Evolutionary conservation across 92 coral and sea anemone genomes (phyloP).

Genomic region (Palythoa grandiflora): DNA sequence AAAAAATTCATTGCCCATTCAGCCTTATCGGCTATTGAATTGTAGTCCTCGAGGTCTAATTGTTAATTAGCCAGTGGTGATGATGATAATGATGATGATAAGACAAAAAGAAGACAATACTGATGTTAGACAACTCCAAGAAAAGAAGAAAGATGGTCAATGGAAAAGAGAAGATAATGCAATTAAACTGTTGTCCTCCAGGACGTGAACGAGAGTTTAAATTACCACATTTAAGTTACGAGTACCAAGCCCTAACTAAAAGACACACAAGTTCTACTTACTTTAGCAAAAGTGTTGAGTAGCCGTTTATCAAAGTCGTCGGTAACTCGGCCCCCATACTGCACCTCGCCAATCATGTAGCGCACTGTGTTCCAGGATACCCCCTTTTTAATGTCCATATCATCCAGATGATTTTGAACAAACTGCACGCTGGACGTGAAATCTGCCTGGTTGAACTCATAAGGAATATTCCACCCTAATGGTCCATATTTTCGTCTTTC

Average conservation of each 20-base stretch:
- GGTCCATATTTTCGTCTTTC: conserved; percentile 99
- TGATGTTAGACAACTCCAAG: no score
- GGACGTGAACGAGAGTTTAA: not conserved
- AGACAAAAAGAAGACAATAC: no score
- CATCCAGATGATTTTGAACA: conserved; percentile 96
- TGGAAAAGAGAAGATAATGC: no score
- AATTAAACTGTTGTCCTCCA: not conserved
- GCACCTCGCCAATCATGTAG: conserved; percentile 97
- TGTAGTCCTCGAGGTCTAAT: no score
- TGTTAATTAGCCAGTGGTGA: no score
- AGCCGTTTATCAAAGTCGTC: conserved; percentile 95
- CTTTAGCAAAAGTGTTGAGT: conserved; percentile 95
- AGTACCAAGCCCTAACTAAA: no score
- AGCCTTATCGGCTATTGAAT: no score
- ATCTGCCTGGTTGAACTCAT: conserved; percentile 98
- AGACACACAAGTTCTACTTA: conserved; percentile 1
- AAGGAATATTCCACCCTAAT: conserved; percentile 97
- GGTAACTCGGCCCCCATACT: conserved; percentile 93
- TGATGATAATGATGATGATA: no score
- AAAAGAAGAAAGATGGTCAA: no score
- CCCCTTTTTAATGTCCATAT: conserved; percentile 96
- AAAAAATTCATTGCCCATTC: no score
- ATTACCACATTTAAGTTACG: not conserved
- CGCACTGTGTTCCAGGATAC: conserved; percentile 99
- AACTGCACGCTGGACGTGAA: conserved; percentile 99